Base-by-base conservation (phyloP, 2,888 invertebrate species). In the Tanytarsus gracilentus region DNA sequence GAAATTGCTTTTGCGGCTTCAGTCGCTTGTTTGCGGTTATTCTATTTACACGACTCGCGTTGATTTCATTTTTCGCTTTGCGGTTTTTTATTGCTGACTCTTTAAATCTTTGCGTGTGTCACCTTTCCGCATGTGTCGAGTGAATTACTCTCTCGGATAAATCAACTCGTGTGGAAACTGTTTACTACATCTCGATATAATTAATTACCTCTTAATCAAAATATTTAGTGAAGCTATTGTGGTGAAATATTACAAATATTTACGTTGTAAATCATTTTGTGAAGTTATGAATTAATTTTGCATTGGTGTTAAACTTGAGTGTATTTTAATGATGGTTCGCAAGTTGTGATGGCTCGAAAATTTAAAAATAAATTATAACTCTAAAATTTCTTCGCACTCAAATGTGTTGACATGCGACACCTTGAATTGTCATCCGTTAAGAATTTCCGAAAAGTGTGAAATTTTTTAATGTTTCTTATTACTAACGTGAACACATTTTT, bases 21-120 rank as follows among this genome's bases (percentile, higher is more conserved):
- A 53, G 53, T 53, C 53, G 53, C 14, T 53, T 53, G 23, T 29
- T 53, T 53, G 53, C 36, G 53, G 53, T 53, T 53, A 33, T 18
- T 53, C 36, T 27, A 53, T 53, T 53, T 23, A 33, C 53, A 53
- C 53, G 44, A 44, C 44, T n/a, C 9, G 6, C 33, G 44, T 44
- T 18, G 44, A 33, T 33, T 33, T 33, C n/a, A 3, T n/a, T 23
- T 23, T 11, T 23, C 44, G 23, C 14, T 40, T 40, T 44, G 44
- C 21, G 44, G 44, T 44, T 44, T 44, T 44, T 40, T 44, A 9
- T 23, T 5, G 9, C 21, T 11, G 23, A 18, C 23, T 44, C 23
- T 23, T 40, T 18, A 21, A 40, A 18, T 40, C 16, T 18, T 40
- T 40, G 40, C 40, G 40, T 40, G 40, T 40, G n/a, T n/a, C 9